These are phyloP conservation scores for Cheirogaleus major DNA, from an alignment of 2,797 vertebrate species.

Conservation along the genomic window DNA sequence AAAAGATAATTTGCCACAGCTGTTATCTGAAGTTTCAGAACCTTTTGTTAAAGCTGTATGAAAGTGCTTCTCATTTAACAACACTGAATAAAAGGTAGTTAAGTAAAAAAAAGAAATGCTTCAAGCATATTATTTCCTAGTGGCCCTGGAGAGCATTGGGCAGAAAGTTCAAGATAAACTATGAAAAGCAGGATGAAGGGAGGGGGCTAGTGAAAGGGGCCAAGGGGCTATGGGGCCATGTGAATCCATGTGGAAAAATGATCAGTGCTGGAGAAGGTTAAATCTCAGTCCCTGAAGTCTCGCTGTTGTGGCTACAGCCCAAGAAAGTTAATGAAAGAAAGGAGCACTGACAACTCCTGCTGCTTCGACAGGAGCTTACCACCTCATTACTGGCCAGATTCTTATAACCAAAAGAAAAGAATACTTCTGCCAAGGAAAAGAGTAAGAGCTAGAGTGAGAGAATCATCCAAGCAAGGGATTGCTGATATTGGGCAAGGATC, in stretches of 20 bases:
- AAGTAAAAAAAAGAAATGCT: slow-evolving; percentile 44
- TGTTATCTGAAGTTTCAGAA: slow-evolving; percentile 17
- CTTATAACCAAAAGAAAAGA: slow-evolving; percentile 75
- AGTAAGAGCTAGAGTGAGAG: slow-evolving; percentile 58
- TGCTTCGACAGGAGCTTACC: slow-evolving; percentile 71
- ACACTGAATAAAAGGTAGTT: slow-evolving; percentile 52
- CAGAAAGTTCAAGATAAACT: slow-evolving; percentile 64
- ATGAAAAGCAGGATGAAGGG: slow-evolving; percentile 48
- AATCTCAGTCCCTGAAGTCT: slow-evolving; percentile 71
- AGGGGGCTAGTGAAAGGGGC: slow-evolving; percentile 43
- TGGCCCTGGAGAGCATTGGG: slow-evolving; percentile 58
- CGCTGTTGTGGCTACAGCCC: slow-evolving; percentile 72
- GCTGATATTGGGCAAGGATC: slow-evolving; percentile 72
- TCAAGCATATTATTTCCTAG: slow-evolving; percentile 59
- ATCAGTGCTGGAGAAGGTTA: slow-evolving; percentile 70
- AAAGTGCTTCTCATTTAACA: slow-evolving; percentile 56
- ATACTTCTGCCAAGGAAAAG: slow-evolving; percentile 73
- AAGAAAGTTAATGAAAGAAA: slow-evolving; percentile 81
- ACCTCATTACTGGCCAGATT: slow-evolving; percentile 78
- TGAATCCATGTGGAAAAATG: slow-evolving; percentile 78
- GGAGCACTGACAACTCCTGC: slow-evolving; percentile 74
- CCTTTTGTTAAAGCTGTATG: slow-evolving; percentile 40
- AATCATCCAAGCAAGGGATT: slow-evolving; percentile 66
- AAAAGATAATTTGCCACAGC: slow-evolving; percentile 25
- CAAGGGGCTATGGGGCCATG: slow-evolving; percentile 60